Evolutionary conservation across 1,140 invertebrate species (phyloP), one percentile per base, ranked within the genome.

Genomic region (Teleogryllus occipitalis): DNA sequence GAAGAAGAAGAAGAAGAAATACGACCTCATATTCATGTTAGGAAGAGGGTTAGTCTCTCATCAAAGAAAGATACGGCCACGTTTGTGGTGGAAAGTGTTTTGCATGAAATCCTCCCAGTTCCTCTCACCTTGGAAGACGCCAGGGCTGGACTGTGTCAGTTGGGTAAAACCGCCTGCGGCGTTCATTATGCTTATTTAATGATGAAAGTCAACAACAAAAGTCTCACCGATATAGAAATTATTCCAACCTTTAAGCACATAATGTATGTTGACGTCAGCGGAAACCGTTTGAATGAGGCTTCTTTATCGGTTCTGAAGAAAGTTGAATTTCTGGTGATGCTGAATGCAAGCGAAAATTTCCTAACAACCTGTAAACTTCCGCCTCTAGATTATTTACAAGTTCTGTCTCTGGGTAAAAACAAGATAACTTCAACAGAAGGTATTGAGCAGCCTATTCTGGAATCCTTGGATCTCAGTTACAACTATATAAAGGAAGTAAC

Each of bases 321-420:
- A 54, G 83, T 90, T 81, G 88, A 88, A 0, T 89, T 85, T 82
- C 82, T 89, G 15, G 82, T 89, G 6, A 83, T 88, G 15, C 85
- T 90, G 39, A 88, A 88, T 65, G 89, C 7, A 81, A 18, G 18
- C 18, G 18, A 65, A 10, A 65, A 65, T 18, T 14, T 10, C 10
- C 10, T 65, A 3, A 65, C 85, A 22, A 88, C 87, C 0, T 87
- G 85, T 8, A 85, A 83, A 18, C 83, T 90, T 65, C 85, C 85
- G 10, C 84, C 82, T 74, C 88, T 88, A 85, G 86, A 86, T 78
- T 90, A 89, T 80, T 83, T 90, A 65, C 89, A 90, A 87, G 87
- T 88, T 0, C 84, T 90, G 0, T 86, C 87, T 48, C 81, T 89
- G 82, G 88, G 88, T 78, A 81, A 87, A 72, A 90, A 90, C 80